Evolutionary conservation across 1,140 invertebrate species (phyloP), one percentile per base, ranked within the genome.

Genomic region (Macrosteles quadrilineatus): DNA sequence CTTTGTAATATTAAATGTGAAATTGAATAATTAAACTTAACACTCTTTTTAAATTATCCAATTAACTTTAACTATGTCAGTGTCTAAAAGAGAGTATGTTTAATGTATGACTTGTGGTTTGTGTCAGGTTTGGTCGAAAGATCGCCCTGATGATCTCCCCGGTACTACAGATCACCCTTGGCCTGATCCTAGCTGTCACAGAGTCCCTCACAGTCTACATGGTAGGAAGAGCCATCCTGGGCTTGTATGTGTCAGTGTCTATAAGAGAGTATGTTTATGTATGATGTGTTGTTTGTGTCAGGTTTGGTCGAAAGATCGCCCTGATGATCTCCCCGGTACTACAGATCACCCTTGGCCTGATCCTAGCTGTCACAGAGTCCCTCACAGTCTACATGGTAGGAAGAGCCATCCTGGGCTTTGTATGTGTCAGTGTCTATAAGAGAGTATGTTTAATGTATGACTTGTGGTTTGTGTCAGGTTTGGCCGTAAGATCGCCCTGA

Each of bases 121-220:
- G n/a, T n/a, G n/a, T n/a, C 75, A 88, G 87, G 78, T 91, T 88
- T 75, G 92, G 92, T 6, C 83, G 92, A 69, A 93, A 93, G 80
- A 84, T 81, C 50, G 89, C 90, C 40, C 78, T 93, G 55, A 87
- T 93, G 79, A 79, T 87, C 31, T 87, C 90, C 67, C 81, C 91
- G 50, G 74, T 90, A 45, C 80, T 91, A 6, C 91, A 93, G 78
- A 83, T 90, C 62, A 80, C 84, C 53, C 82, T 87, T 27, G 87
- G 87, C 19, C 77, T 84, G 1, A 79, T 79, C 1, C 80, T 81
- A 3, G 82, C 84, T 1, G 76, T 84, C 21, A 81, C 83, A 1
- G 82, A 83, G 0, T 84, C 82, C 79, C 85, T 82, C 73, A 76
- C 80, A 11, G 78, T 79, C 6, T 81, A 85, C 32, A 74, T 84